Percentiles rank a stretch among this genome's conserved stretches.
Evolutionary conservation across 2,888 invertebrate genomes (phyloP).

Genomic region (Phortica okadai): DNA sequence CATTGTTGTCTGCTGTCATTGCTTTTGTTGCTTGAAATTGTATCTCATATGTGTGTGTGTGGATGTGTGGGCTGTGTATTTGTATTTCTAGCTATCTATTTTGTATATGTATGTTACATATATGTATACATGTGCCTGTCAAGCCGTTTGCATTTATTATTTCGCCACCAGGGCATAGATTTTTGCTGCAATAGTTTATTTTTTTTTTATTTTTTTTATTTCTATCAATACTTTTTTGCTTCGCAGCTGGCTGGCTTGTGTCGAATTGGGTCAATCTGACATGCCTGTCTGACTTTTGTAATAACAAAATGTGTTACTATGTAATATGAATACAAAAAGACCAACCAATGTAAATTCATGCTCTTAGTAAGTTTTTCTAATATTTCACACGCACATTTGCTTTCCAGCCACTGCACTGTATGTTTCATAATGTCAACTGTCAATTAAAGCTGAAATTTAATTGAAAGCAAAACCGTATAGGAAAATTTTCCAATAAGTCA

Average conservation of each 20-base stretch:
- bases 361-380: neutral
- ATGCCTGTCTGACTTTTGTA: neutral
- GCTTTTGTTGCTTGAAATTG: slow-evolving; percentile 20
- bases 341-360: neutral
- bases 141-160: slow-evolving; percentile 31
- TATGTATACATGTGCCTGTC: neutral
- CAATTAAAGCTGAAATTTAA: neutral
- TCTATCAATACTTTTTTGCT: slow-evolving; percentile 3
- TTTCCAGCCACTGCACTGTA: neutral
- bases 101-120: neutral
- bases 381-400: neutral
- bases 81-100: neutral
- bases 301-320: neutral
- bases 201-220: neutral
- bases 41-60: slow-evolving; percentile 11
- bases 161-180: slow-evolving; percentile 24
- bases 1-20: slow-evolving; percentile 28
- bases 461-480: neutral
- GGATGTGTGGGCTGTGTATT: neutral
- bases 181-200: neutral
- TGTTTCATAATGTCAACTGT: neutral
- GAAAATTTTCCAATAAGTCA: slow-evolving; percentile 22
- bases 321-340: neutral
- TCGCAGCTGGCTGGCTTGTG: neutral
- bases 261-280: slow-evolving; percentile 25